A percentile compares a stretch with the other conserved stretches of the same genome.
These are phyloP conservation scores for Verasper variegatus DNA, from an alignment of 2,113 vertebrate species.

Conservation along the genomic window DNA sequence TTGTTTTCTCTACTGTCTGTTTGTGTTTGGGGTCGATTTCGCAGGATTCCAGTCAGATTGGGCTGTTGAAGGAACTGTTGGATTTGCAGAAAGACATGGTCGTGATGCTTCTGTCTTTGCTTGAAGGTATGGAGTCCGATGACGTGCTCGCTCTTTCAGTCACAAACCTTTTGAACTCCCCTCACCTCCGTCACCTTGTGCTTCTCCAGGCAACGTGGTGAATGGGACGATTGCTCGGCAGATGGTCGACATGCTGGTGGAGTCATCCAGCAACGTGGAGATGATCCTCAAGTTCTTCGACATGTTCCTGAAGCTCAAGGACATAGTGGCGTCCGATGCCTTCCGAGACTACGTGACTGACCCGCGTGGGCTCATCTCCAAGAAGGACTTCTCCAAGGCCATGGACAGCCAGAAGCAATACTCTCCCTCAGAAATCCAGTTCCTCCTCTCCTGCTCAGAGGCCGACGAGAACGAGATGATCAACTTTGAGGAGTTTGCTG, in stretches of 20 bases:
- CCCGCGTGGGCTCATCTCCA: slow-evolving; percentile 95
- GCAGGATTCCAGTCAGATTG: slow-evolving; percentile 95
- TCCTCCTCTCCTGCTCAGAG: slow-evolving; percentile 95
- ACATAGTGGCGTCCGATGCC: slow-evolving; percentile 94
- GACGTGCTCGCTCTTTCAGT: background rate
- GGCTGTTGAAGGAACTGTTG: slow-evolving; percentile 92
- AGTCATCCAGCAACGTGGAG: slow-evolving; percentile 97
- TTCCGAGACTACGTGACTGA: slow-evolving; percentile 93
- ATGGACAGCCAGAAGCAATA: slow-evolving; percentile 99
- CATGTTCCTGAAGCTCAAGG: slow-evolving; percentile 98
- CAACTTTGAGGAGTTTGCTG: slow-evolving; percentile 93
- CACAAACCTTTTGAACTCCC: background rate
- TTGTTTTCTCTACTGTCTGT: slow-evolving; percentile 12
- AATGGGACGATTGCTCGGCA: slow-evolving; percentile 95
- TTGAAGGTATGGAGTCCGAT: slow-evolving; percentile 83
- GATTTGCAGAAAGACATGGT: slow-evolving; percentile 99
- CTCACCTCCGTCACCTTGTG: background rate
- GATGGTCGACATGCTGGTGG: slow-evolving; percentile 99
- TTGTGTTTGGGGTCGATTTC: slow-evolving; percentile 11
- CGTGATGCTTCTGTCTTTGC: slow-evolving; percentile 94
- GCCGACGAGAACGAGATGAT: slow-evolving; percentile 99
- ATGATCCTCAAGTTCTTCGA: slow-evolving; percentile 99
- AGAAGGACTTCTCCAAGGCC: slow-evolving; percentile 98
- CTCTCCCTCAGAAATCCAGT: slow-evolving; percentile 91
- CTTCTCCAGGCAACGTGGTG: slow-evolving; percentile 89